Percentiles rank a stretch among this genome's conserved stretches.
Evolutionary conservation across 2,113 vertebrate species (phyloP).

Genomic region (Baryphthengus martii): DNA sequence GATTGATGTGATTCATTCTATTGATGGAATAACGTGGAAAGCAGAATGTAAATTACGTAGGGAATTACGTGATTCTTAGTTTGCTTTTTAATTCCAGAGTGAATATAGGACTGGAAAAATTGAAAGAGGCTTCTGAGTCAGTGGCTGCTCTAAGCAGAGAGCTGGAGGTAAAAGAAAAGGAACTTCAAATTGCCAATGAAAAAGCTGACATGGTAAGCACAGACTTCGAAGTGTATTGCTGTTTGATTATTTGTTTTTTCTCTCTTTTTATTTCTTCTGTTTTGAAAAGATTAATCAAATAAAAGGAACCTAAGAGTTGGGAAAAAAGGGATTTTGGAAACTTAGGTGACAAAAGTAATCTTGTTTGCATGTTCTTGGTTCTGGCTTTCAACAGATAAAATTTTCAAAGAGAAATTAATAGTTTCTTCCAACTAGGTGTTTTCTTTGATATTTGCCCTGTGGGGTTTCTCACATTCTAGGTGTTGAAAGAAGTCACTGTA

Average conservation of each 20-base stretch:
- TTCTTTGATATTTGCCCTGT: neutral
- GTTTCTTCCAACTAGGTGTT: neutral
- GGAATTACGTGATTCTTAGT: neutral
- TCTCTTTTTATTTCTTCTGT: neutral
- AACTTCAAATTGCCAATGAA: slow-evolving; percentile 88
- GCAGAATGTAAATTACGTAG: neutral
- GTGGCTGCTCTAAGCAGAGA: slow-evolving; percentile 89
- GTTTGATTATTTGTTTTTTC: neutral
- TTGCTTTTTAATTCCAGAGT: slow-evolving; percentile 75
- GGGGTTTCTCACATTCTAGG: slow-evolving; percentile 69
- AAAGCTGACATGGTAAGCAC: slow-evolving; percentile 89
- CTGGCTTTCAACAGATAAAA: neutral
- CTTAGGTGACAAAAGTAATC: neutral
- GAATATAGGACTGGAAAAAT: slow-evolving; percentile 91
- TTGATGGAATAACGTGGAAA: neutral
- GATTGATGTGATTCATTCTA: neutral
- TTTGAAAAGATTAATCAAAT: neutral
- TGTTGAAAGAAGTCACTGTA: slow-evolving; percentile 92
- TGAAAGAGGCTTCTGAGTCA: slow-evolving; percentile 93
- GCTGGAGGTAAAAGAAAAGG: slow-evolving; percentile 91
- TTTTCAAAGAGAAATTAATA: neutral
- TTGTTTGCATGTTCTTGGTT: neutral
- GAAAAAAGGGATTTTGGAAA: neutral
- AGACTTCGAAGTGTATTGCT: neutral
- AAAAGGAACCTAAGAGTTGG: neutral